Evolutionary conservation across 2,888 invertebrate genomes (phyloP).

Genomic region (Alsophila aescularia): DNA sequence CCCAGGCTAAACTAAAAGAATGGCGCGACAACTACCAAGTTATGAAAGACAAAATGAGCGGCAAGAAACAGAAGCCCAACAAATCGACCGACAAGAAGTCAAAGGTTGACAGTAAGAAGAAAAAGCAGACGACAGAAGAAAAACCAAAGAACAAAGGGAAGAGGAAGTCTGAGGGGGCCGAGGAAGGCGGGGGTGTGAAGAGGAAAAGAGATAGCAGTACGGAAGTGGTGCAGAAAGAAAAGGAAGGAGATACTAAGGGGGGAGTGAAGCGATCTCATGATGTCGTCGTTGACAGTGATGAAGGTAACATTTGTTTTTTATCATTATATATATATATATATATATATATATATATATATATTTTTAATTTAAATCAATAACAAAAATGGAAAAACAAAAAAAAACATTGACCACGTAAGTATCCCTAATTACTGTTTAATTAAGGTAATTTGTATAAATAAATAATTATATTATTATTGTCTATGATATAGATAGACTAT

Average conservation of each 20-base stretch:
- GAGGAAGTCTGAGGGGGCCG: constrained; percentile 54
- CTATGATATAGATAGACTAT: too few relatives aligned
- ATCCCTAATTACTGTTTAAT: too few relatives aligned
- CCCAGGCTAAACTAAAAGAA: constrained; percentile 66
- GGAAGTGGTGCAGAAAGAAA: constrained; percentile 52
- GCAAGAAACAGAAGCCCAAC: constrained; percentile 61
- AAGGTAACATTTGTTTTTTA: too few relatives aligned
- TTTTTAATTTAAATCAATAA: too few relatives aligned
- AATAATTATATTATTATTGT: too few relatives aligned
- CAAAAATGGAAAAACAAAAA: too few relatives aligned
- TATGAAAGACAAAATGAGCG: constrained; percentile 74
- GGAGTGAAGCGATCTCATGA: constrained; percentile 67
- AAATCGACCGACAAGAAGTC: constrained; percentile 60
- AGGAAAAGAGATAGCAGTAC: constrained; percentile 62
- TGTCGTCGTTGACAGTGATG: constrained; percentile 11
- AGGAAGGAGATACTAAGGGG: constrained; percentile 51
- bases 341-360: too few relatives aligned
- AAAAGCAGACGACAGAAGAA: constrained; percentile 43
- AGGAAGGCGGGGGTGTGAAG: constrained; percentile 57
- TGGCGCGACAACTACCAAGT: constrained; percentile 74
- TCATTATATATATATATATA: too few relatives aligned
- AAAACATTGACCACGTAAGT: too few relatives aligned
- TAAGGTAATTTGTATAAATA: too few relatives aligned
- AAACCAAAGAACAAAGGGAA: constrained; percentile 58
- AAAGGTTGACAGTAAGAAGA: constrained; percentile 61